Base-by-base conservation (phyloP, 2,797 vertebrate genomes). In the Eulemur albifrons region DNA sequence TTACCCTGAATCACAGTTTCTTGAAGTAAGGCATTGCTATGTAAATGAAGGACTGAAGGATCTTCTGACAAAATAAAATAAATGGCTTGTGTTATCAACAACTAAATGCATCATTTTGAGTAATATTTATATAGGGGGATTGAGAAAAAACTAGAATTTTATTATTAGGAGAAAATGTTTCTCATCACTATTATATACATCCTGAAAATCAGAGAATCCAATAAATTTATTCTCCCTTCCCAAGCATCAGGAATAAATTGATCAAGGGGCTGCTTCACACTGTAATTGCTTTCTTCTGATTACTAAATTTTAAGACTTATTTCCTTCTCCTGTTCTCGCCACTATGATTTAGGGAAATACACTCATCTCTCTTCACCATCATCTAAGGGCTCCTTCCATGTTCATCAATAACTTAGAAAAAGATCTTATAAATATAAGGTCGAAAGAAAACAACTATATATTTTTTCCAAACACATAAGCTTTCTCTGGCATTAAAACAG, bases 201-300 rank as follows among this genome's bases (percentile, higher is more conserved):
- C 93, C 14, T 88, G 81, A 96, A 97, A 97, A 95, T 93, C 40
- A 96, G 83, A 81, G 63, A 95, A 73, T 70, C 32, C 70, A 67
- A 72, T 93, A 90, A 6, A 79, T 25, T 90, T 93, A 73, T 81
- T 91, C 57, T 45, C 25, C 25, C 32, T 72, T 77, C 45, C 65
- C 2, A 92, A 70, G 6, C 23, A 92, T 75, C 43, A 89, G 82
- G 27, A 82, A 91, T 92, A 90, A 95, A 79, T 95, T 93, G 90
- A 87, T 85, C 40, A 94, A 96, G 9, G 35, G 0, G 0, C 54
- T 94, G 45, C 4, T 14, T 87, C 67, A 83, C 13, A 25, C 0
- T 90, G 0, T 95, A 97, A 97, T 96, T 92, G n/a, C 45, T 95
- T 94, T 97, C 7, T 3, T 94, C 0, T 84, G 69, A 59, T 65